Conservation (phyloP, 1,140 invertebrate species). For the Lysiphlebus fabarum region DNA sequence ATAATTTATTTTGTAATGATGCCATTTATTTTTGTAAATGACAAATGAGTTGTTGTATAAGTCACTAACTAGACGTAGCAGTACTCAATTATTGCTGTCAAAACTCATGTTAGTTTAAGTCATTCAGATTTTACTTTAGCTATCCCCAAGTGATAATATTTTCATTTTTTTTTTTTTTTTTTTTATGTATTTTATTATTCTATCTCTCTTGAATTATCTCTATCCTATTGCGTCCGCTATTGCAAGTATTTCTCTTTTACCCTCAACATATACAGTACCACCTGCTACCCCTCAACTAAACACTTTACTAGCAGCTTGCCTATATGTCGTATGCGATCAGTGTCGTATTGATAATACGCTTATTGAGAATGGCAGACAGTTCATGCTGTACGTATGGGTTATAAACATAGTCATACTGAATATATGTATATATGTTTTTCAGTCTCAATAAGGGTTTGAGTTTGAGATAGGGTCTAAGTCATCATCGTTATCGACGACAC, state of each 20-base stretch:
- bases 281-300: constrained; percentile 51
- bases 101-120: constrained; percentile 52
- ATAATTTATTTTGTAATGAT: constrained; percentile 45
- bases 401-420: constrained; percentile 15
- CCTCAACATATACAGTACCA: constrained; percentile 27
- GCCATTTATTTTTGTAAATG: constrained; percentile 42
- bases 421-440: constrained; percentile 21
- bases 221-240: background rate
- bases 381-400: constrained; percentile 38
- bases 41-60: constrained; percentile 27
- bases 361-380: constrained; percentile 53
- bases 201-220: background rate
- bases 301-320: constrained; percentile 55
- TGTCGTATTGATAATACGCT: constrained; percentile 47
- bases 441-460: constrained; percentile 15
- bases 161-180: background rate
- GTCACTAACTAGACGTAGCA: constrained; percentile 54
- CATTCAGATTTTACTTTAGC: constrained; percentile 25
- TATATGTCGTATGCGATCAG: constrained; percentile 51
- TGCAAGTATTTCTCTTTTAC: constrained; percentile 1
- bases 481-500: constrained; percentile 30
- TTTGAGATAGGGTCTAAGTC: constrained; percentile 8
- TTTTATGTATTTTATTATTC: constrained; percentile 8
- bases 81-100: constrained; percentile 58
- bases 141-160: constrained; percentile 16